These are phyloP conservation scores for Melanotaenia trifasciata DNA, from an alignment of 2,797 vertebrate species.

Conservation along the genomic window DNA sequence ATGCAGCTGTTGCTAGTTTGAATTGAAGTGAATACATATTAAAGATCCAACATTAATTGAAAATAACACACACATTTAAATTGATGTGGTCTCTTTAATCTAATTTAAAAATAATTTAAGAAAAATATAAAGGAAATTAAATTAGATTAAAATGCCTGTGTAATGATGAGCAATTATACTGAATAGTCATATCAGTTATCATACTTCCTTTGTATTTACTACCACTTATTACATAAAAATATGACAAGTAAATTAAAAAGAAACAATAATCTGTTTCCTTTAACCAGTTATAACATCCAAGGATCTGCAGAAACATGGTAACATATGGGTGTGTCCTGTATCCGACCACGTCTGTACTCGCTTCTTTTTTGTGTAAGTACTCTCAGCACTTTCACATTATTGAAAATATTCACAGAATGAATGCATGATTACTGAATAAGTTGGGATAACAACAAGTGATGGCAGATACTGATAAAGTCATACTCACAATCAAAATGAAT, in stretches of 20 bases:
- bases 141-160: not conserved
- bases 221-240: not conserved
- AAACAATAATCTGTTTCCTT: not conserved
- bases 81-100: not conserved
- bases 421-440: not conserved
- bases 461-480: not conserved
- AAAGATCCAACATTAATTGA: not conserved
- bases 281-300: constrained; percentile 96
- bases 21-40: not conserved
- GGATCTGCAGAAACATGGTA: constrained; percentile 98
- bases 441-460: not conserved
- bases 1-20: not conserved
- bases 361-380: constrained; percentile 99
- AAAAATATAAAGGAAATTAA: not conserved
- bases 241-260: not conserved
- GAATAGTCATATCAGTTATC: not conserved
- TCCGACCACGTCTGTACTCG: constrained; percentile 99
- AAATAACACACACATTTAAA: not conserved
- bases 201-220: not conserved
- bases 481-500: constrained; percentile 5
- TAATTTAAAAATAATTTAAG: not conserved
- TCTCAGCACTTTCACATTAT: not conserved
- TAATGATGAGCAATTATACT: constrained; percentile 1
- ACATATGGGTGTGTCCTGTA: constrained; percentile 99
- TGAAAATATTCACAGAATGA: not conserved